These are phyloP conservation scores for Plutomurus gul DNA, from an alignment of 1,140 invertebrate species.

Conservation along the genomic window DNA sequence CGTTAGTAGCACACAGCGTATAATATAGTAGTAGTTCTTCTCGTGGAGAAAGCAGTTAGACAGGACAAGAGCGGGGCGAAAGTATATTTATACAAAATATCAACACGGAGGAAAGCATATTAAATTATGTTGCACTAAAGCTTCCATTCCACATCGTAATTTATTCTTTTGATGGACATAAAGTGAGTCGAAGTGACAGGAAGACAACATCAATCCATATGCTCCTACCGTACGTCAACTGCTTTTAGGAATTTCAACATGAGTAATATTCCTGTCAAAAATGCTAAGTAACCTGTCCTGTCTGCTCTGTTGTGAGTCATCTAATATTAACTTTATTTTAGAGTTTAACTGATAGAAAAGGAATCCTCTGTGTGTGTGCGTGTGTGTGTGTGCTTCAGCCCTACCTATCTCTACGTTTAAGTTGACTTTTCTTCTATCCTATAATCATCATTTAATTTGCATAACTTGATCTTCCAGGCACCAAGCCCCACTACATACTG, in stretches of 20 bases:
- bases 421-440: too few species aligned
- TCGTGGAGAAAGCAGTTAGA: not conserved
- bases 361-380: too few species aligned
- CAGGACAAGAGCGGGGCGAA: not conserved
- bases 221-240: constrained; percentile 28
- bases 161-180: constrained; percentile 37
- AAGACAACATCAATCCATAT: constrained; percentile 36
- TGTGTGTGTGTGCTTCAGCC: too few species aligned
- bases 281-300: constrained; percentile 26
- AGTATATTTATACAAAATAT: constrained; percentile 20
- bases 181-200: constrained; percentile 35
- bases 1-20: not conserved
- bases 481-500: not conserved
- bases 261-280: constrained; percentile 36
- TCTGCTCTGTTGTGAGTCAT: too few species aligned
- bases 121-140: not conserved
- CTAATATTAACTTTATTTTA: constrained; percentile 22
- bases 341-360: too few species aligned
- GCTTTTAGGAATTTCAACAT: not conserved
- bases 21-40: not conserved
- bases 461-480: not conserved
- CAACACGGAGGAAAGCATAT: constrained; percentile 18
- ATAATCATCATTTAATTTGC: not conserved
- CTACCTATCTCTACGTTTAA: not conserved
- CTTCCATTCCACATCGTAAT: constrained; percentile 3